Evolutionary conservation across 2,113 vertebrate species (phyloP).

Genomic region (Plecotus auritus): DNA sequence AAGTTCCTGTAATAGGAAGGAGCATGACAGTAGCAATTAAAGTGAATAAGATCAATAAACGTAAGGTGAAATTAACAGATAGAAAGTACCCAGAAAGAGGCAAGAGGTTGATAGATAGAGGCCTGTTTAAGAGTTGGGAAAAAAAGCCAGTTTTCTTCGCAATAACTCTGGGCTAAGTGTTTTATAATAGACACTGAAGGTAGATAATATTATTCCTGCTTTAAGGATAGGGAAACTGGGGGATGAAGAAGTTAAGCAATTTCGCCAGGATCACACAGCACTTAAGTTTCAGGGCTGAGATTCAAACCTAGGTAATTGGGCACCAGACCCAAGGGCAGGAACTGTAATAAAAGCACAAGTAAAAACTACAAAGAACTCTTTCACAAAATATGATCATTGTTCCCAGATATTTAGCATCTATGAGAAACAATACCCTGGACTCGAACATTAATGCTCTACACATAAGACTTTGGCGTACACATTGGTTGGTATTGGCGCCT

Average conservation of each 20-base stretch:
- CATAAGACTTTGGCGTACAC: neutral
- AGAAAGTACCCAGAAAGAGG: conserved; percentile 6
- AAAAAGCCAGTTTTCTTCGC: neutral
- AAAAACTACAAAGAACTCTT: conserved; percentile 20
- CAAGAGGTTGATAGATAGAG: neutral
- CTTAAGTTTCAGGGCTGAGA: conserved; percentile 26
- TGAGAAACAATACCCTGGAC: neutral
- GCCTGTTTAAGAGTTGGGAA: neutral
- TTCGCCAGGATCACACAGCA: neutral
- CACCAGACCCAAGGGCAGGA: neutral
- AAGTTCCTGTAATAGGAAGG: conserved; percentile 8
- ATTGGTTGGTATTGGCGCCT: neutral
- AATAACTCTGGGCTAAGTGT: neutral
- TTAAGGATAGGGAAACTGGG: neutral
- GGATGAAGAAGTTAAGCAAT: neutral
- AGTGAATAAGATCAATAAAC: neutral
- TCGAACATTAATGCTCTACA: neutral
- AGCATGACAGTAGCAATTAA: neutral
- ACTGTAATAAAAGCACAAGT: neutral
- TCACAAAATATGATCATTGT: conserved; percentile 22
- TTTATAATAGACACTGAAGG: conserved; percentile 3
- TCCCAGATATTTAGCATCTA: neutral
- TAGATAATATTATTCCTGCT: neutral
- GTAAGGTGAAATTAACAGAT: neutral
- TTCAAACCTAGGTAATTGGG: neutral